Evolutionary conservation across 2,113 vertebrate genomes (phyloP).

Genomic region (Lycaon pictus): DNA sequence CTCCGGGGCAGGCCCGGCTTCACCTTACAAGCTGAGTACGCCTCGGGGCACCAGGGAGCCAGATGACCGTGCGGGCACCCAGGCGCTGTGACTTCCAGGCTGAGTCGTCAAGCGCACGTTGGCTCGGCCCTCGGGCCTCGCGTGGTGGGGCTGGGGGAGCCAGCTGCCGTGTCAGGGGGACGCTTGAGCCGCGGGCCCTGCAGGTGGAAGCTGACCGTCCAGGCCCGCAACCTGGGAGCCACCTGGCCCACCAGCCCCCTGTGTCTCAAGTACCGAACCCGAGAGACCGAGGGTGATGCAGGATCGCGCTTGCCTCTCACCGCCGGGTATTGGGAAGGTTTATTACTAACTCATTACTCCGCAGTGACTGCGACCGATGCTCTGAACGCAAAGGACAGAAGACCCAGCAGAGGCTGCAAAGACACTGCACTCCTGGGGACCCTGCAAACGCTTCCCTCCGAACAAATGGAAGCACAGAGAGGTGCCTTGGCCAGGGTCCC

Average conservation of each 20-base stretch:
- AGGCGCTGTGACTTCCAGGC: background rate
- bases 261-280: background rate
- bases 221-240: rapidly evolving
- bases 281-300: rapidly evolving
- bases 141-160: background rate
- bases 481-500: background rate
- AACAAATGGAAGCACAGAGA: background rate
- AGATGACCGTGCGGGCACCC: rapidly evolving
- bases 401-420: rapidly evolving
- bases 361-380: background rate
- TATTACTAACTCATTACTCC: background rate
- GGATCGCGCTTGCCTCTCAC: rapidly evolving
- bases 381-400: rapidly evolving
- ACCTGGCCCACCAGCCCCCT: rapidly evolving
- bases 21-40: background rate
- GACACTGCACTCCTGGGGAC: background rate
- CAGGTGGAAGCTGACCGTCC: background rate
- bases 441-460: rapidly evolving
- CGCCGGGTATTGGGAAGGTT: background rate
- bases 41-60: background rate
- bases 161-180: rapidly evolving
- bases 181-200: rapidly evolving
- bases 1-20: background rate
- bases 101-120: background rate
- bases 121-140: background rate